Conservation (phyloP, 2,113 vertebrate genomes). For the Sminthopsis crassicaudata region DNA sequence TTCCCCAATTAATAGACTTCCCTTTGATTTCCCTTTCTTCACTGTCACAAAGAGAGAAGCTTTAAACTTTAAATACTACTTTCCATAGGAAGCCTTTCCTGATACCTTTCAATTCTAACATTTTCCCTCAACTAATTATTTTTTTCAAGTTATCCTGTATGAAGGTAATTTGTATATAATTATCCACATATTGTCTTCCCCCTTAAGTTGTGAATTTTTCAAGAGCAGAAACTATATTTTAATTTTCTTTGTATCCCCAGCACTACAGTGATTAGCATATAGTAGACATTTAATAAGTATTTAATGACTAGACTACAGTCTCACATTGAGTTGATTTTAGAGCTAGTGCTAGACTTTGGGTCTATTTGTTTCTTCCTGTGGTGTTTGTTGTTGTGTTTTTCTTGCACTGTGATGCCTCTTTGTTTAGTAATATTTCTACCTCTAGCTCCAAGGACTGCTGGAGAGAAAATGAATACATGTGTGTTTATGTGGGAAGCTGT, state of each 20-base stretch:
- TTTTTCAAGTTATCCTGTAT: background rate
- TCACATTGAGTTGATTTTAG: background rate
- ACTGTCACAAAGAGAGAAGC: too few species aligned
- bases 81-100: background rate
- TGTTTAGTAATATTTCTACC: background rate
- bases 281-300: background rate
- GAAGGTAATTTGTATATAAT: background rate
- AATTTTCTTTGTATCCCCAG: background rate
- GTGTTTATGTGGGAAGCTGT: constrained; percentile 59
- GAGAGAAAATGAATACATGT: constrained; percentile 4
- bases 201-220: background rate
- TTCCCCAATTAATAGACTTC: too few species aligned
- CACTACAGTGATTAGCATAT: background rate
- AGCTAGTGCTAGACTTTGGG: background rate
- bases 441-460: constrained; percentile 29
- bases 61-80: background rate
- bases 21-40: too few species aligned
- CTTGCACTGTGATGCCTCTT: background rate
- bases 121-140: background rate
- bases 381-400: background rate
- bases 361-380: background rate
- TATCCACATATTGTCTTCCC: background rate
- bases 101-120: background rate
- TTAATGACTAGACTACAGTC: background rate
- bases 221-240: background rate